These are phyloP conservation scores for Rhea americana DNA, from an alignment of 2,113 vertebrate genomes.

Conservation along the genomic window DNA sequence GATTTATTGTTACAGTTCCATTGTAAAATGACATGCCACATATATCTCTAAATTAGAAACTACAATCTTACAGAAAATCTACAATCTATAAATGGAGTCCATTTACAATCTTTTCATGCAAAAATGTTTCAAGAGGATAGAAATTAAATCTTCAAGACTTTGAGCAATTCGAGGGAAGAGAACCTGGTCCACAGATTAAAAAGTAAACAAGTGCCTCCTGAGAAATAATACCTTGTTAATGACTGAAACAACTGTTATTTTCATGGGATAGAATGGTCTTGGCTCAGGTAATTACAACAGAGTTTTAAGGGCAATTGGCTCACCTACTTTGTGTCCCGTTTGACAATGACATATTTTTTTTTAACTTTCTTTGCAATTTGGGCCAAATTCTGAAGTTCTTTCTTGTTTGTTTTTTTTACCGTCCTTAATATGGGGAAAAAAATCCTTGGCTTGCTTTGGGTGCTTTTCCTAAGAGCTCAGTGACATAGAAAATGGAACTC, in stretches of 20 bases:
- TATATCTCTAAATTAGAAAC: not conserved
- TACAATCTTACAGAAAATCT: not conserved
- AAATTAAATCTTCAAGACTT: not conserved
- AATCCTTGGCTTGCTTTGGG: not conserved
- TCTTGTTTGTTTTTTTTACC: not conserved
- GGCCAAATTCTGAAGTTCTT: not conserved
- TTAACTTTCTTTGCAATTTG: not conserved
- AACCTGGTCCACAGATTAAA: not conserved
- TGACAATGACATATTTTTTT: too few species aligned
- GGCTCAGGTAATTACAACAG: not conserved
- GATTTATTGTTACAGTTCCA: not conserved
- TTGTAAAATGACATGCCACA: not conserved
- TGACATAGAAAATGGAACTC: not conserved
- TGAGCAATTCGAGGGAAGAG: not conserved
- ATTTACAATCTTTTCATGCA: not conserved
- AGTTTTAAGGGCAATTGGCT: not conserved
- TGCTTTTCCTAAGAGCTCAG: not conserved
- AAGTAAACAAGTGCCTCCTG: not conserved
- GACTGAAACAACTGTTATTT: not conserved
- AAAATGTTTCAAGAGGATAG: not conserved
- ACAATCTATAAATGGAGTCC: not conserved
- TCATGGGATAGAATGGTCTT: not conserved
- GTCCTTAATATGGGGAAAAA: not conserved
- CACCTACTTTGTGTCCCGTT: not conserved
- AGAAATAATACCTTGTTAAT: not conserved